Conservation (phyloP, 2,888 invertebrate genomes). For the Tryphoninae sp. region DNA sequence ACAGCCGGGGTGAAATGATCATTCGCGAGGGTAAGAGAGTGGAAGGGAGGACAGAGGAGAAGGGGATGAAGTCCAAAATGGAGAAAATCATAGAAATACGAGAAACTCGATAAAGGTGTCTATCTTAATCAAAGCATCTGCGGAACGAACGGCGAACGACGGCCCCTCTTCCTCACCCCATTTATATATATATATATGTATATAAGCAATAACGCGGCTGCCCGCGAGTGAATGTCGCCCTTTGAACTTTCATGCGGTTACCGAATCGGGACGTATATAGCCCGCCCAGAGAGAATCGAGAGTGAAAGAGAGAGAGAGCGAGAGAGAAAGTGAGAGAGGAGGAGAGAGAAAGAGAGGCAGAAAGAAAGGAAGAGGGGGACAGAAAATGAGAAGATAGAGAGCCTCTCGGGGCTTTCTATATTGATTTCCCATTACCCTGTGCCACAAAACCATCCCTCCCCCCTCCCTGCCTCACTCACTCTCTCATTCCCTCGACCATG, state of each 20-base stretch:
- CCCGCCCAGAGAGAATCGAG: no score
- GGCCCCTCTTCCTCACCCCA: no score
- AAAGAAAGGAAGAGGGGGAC: not conserved
- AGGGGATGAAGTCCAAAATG: slow-evolving; percentile 20
- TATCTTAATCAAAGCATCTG: slow-evolving; percentile 63
- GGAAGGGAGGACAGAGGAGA: not conserved
- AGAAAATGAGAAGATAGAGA: slow-evolving; percentile 55
- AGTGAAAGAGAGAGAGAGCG: no score
- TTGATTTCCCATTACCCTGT: slow-evolving; percentile 77
- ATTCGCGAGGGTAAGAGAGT: not conserved
- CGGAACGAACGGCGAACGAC: slow-evolving; percentile 9
- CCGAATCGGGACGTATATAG: slow-evolving; percentile 47
- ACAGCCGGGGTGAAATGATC: not conserved
- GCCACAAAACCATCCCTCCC: slow-evolving; percentile 55
- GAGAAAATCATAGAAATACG: slow-evolving; percentile 14
- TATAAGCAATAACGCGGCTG: not conserved
- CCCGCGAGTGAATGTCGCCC: slow-evolving; percentile 57
- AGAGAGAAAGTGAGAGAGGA: no score
- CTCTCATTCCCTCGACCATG: slow-evolving; percentile 19
- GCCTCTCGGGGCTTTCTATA: slow-evolving; percentile 69
- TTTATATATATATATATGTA: not conserved
- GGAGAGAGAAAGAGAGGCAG: no score
- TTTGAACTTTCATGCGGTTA: slow-evolving; percentile 66
- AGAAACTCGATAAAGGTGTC: slow-evolving; percentile 51
- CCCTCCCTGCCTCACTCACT: not conserved